Evolutionary conservation across 2,113 vertebrate genomes (phyloP), one percentile per base, ranked within the genome.

Genomic region (Tupaia tana): DNA sequence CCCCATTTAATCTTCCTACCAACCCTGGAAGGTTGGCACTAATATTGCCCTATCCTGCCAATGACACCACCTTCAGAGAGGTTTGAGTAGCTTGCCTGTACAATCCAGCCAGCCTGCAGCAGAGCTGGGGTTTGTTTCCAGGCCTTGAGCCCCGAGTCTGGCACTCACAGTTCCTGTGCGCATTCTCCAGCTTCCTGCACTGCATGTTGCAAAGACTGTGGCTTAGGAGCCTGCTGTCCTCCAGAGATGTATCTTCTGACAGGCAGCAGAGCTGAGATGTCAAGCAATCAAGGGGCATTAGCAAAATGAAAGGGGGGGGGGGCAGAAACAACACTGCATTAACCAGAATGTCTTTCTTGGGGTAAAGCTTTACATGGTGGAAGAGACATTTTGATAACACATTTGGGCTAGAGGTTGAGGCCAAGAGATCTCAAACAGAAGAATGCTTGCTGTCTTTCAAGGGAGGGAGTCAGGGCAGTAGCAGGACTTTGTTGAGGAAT

Each of bases 81-180:
- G 54, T 15, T 15, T 2, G 31, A 20, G 43, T 6, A 25, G 52
- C 11, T 7, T 27, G 67, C 27, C 58, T 8, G 3, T 0, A 0
- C n/a, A 27, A 75, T 81, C 52, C 52, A 52, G 87, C 11, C 56
- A 6, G 78, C 70, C 67, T n/a, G 43, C 27, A 25, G 29, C 27
- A 24, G 90, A 81, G 29, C 27, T 34, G 10, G 70, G 64, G 22
- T 61, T 70, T 3, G 6, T 66, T 71, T 34, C 66, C 54, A 25
- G n/a, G 22, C 2, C 12, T n/a, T 18, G 9, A 22, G 8, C 19
- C 90, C 4, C 10, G 22, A 22, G 31, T 31, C 31, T 58, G 2
- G 2, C 18, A 10, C 14, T 19, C 0, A 0, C 15, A 25, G 10
- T 25, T 3, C 0, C 1, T 31, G 5, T 15, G 34, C 18, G 61